Evolutionary conservation across 2,113 vertebrate genomes (phyloP).

Genomic region (Rhabdornis inornatus): DNA sequence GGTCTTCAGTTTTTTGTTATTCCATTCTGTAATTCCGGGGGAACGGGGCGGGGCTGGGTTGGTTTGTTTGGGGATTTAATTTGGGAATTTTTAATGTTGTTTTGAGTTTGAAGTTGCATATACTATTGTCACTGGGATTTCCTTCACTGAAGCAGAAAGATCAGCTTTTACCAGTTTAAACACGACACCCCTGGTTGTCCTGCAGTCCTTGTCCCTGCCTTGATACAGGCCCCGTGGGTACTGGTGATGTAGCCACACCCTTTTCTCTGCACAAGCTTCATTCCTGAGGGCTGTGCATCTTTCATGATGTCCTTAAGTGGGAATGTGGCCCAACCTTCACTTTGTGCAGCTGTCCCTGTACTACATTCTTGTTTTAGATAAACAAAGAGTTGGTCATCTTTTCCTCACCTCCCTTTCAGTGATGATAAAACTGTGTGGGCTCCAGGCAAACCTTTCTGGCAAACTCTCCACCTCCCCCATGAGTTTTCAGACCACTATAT

Average conservation of each 20-base stretch:
- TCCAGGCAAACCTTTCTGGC: not conserved
- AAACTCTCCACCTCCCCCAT: not conserved
- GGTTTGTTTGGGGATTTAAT: not conserved
- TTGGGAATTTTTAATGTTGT: not conserved
- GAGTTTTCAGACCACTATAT: not conserved
- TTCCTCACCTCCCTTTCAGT: not conserved
- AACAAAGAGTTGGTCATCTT: not conserved
- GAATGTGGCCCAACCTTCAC: not conserved
- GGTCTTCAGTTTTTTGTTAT: not conserved
- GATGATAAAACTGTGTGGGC: not conserved
- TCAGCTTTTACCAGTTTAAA: not conserved
- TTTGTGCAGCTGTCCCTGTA: not conserved
- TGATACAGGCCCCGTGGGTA: not conserved
- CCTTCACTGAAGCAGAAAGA: not conserved
- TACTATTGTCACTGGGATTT: not conserved
- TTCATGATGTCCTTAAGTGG: not conserved
- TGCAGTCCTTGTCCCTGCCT: not conserved
- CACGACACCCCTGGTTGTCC: not conserved
- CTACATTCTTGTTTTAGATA: not conserved
- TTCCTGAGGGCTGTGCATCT: not conserved
- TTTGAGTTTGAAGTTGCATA: not conserved
- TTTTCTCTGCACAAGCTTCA: not conserved
- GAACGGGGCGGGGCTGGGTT: rapidly evolving
- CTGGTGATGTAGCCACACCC: too few relatives aligned
- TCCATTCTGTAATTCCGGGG: not conserved